These are phyloP conservation scores for Marisa cornuarietis DNA, from an alignment of 1,140 invertebrate genomes.

Conservation along the genomic window DNA sequence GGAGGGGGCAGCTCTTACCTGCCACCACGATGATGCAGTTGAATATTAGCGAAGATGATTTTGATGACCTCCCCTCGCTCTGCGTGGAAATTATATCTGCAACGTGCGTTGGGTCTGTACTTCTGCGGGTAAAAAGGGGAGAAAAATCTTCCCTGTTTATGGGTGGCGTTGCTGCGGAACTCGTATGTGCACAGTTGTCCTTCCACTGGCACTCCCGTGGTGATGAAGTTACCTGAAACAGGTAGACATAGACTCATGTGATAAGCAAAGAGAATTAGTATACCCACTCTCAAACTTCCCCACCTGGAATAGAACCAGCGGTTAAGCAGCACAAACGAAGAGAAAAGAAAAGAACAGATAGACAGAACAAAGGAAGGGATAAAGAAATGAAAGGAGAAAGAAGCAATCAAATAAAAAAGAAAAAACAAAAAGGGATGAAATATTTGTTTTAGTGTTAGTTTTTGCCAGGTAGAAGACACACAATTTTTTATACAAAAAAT, in stretches of 20 bases:
- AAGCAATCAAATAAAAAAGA: not conserved
- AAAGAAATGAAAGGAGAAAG: not conserved
- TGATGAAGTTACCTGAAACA: conserved; percentile 37
- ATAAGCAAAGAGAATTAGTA: not conserved
- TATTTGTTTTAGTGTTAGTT: too few species aligned
- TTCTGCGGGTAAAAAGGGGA: conserved; percentile 85
- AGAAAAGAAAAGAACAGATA: not conserved
- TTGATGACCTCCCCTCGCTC: conserved; percentile 63
- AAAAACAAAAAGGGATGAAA: not conserved
- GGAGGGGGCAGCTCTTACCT: conserved; percentile 28
- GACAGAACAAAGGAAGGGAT: not conserved
- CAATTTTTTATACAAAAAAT: too few species aligned
- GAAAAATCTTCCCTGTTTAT: conserved; percentile 77
- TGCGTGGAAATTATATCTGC: conserved; percentile 78
- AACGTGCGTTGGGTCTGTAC: conserved; percentile 82
- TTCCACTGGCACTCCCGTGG: conserved; percentile 27
- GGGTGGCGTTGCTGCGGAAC: conserved; percentile 34
- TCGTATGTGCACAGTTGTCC: conserved; percentile 42
- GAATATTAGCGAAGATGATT: conserved; percentile 63
- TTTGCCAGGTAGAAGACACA: too few species aligned
- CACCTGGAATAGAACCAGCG: too few species aligned
- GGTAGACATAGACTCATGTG: not conserved
- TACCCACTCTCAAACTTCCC: not conserved
- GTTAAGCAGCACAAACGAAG: not conserved
- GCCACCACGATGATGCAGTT: conserved; percentile 39